Percentiles rank a stretch among this genome's conserved stretches.
These are phyloP conservation scores for Phylloscopus collybita DNA, from an alignment of 2,797 vertebrate species.

Conservation along the genomic window DNA sequence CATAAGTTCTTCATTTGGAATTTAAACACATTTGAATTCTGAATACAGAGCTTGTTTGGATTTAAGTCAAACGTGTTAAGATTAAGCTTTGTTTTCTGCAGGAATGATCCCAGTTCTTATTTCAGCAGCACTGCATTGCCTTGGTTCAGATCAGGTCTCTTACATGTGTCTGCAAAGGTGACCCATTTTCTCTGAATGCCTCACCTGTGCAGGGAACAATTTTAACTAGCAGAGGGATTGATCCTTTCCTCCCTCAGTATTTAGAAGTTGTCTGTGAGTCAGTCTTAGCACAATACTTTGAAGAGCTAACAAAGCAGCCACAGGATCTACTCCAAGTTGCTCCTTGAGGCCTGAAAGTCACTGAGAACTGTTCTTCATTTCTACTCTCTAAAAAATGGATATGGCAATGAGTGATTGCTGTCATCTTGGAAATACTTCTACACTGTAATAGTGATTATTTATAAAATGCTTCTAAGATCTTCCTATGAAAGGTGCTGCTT, in stretches of 20 bases:
- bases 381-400: neutral
- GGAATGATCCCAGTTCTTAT: neutral
- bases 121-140: neutral
- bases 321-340: neutral
- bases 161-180: neutral
- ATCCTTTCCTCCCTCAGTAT: neutral
- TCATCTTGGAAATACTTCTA: neutral
- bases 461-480: neutral
- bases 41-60: neutral
- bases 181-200: neutral
- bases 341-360: neutral
- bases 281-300: neutral
- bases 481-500: neutral
- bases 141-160: neutral
- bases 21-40: neutral
- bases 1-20: slow-evolving; percentile 20
- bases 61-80: neutral
- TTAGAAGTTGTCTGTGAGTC: neutral
- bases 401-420: neutral
- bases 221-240: neutral
- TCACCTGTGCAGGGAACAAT: neutral
- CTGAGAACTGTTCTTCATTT: neutral
- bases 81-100: slow-evolving; percentile 19
- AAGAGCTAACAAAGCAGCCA: neutral
- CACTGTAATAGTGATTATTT: neutral